Evolutionary conservation across 2,113 vertebrate genomes (phyloP).

Genomic region (Lasiurus cinereus): DNA sequence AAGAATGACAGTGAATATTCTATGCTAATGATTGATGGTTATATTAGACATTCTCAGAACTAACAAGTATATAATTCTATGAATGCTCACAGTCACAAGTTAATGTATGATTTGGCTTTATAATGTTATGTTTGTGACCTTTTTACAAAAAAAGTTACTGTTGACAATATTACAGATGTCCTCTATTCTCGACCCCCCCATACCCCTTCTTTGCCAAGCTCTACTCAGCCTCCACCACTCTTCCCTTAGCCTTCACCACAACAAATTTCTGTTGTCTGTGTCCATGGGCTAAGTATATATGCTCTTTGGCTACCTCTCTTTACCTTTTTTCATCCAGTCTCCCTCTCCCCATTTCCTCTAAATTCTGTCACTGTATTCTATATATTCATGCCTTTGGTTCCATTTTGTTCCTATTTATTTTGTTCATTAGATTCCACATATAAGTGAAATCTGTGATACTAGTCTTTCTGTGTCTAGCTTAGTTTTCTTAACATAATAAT

Average conservation of each 20-base stretch:
- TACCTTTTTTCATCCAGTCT: too few relatives aligned
- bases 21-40: background rate
- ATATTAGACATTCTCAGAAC: background rate
- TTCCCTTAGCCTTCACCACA: too few relatives aligned
- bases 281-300: too few relatives aligned
- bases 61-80: background rate
- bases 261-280: too few relatives aligned
- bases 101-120: background rate
- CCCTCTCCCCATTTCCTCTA: too few relatives aligned
- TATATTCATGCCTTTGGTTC: background rate
- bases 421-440: background rate
- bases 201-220: background rate
- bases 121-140: background rate
- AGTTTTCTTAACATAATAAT: background rate
- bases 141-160: background rate
- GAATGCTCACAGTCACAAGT: background rate
- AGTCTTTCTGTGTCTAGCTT: background rate
- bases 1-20: background rate
- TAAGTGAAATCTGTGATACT: background rate
- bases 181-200: background rate
- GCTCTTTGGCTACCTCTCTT: too few relatives aligned
- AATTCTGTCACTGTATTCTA: background rate
- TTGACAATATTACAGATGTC: background rate
- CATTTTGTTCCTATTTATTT: background rate
- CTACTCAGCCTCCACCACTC: background rate